Conservation (phyloP, 2,888 invertebrate species). For the Antheraea yamamai region DNA sequence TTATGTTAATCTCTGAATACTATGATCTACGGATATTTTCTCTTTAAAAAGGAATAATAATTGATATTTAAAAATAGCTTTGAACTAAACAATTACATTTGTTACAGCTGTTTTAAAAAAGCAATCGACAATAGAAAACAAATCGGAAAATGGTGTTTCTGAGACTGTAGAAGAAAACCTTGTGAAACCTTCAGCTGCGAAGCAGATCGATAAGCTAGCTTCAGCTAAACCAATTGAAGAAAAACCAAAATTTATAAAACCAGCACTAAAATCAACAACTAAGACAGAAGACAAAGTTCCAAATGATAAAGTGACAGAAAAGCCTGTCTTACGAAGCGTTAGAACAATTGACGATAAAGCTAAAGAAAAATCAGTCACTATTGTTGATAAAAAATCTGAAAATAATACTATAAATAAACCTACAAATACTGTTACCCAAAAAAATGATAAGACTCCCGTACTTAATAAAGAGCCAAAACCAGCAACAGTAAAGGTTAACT, state of each 20-base stretch:
- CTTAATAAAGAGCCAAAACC: conserved; percentile 41
- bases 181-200: conserved; percentile 70
- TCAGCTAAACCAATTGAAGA: conserved; percentile 56
- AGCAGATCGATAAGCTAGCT: conserved; percentile 56
- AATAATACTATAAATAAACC: conserved; percentile 52
- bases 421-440: conserved; percentile 35
- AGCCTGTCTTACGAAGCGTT: conserved; percentile 62
- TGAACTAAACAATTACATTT: not conserved
- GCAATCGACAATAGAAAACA: conserved; percentile 72
- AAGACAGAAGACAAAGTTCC: conserved; percentile 46
- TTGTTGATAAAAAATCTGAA: conserved; percentile 65
- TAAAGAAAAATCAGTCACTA: conserved; percentile 73
- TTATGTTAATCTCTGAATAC: not conserved
- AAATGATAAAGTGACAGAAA: conserved; percentile 57
- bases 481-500: conserved; percentile 35
- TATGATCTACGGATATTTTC: not conserved
- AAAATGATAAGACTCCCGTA: conserved; percentile 43
- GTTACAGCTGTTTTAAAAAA: conserved; percentile 73
- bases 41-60: not conserved
- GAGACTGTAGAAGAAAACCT: conserved; percentile 67
- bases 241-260: conserved; percentile 65
- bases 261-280: conserved; percentile 47
- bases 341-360: conserved; percentile 72
- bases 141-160: conserved; percentile 65
- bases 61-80: not conserved